phyloP scores from a whole-genome alignment of 2,113 vertebrate species.

The Chelonoidis abingdonii region DNA sequence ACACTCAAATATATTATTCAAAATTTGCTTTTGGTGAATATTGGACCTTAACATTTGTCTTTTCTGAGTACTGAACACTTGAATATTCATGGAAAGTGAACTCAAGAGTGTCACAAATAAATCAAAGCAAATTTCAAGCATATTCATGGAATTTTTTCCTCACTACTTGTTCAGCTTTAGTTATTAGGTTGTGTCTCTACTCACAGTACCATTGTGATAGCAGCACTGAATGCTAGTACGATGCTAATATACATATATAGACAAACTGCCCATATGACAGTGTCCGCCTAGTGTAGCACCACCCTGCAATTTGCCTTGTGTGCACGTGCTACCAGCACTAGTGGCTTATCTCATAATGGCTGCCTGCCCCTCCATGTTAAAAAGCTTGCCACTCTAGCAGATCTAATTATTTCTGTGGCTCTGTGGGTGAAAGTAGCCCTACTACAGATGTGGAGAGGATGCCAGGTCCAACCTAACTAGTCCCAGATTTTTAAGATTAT shows the following conservation, averaged over 20 bases:
- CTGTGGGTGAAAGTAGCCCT: background rate
- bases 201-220: background rate
- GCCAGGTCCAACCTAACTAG: background rate
- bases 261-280: background rate
- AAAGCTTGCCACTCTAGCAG: background rate
- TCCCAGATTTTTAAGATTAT: background rate
- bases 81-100: background rate
- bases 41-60: background rate
- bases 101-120: rapidly evolving
- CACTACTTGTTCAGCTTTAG: background rate
- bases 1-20: background rate
- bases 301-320: background rate
- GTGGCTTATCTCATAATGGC: background rate
- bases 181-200: background rate
- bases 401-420: background rate
- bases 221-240: background rate
- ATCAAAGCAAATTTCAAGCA: background rate
- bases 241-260: background rate
- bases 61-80: background rate
- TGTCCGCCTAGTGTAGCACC: background rate
- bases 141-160: background rate
- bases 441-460: background rate
- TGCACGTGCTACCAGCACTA: background rate
- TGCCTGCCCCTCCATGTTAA: background rate
- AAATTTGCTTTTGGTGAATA: background rate